Evolutionary conservation across 92 coral and sea anemone species (phyloP), one percentile per base, ranked within the genome.

Genomic region (Zoanthus sociatus): DNA sequence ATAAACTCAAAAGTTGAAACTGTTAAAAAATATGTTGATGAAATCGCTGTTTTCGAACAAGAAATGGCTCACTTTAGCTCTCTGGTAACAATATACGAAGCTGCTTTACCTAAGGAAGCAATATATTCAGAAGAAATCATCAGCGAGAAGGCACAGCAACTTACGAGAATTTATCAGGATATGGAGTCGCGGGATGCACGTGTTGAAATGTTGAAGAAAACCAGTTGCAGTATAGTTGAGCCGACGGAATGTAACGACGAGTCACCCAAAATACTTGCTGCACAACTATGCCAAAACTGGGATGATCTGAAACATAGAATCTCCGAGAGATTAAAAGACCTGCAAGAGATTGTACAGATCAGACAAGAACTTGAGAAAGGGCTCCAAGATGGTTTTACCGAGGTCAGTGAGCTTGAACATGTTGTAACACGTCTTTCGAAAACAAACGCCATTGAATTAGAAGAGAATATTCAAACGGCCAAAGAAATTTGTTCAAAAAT

Each of bases 31-130:
- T 77, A 72, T 8, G 89, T 91, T 13, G 86, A 84, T 3, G 94
- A 95, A 44, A 87, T 93, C 54, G 84, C 90, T 31, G 91, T 91
- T 55, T 93, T 93, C 54, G 93, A 95, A 12, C 91, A 93, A 84
- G 94, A 91, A 72, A 89, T 94, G 15, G 88, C 96, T 8, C 95
- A 88, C 58, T 95, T 94, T 33, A 92, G 91, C 30, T 91, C 93
- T 75, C 88, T 95, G 78, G 83, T 95, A 16, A 93, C 95, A n/a
- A 93, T 95, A 53, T 95, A 93, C 87, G 88, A 93, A 86, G 95
- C 95, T 21, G 95, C 96, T 16, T 60, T 84, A 13, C 98, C 98
- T 13, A 89, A 85, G 66, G 89, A 87, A 31, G 78, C 89, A 58
- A 58, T 92, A 8, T 87, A 87, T 86, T 92, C 95, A 6, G 94